Evolutionary conservation across 2,888 invertebrate genomes (phyloP), one percentile per base, ranked within the genome.

Genomic region (Lycaena phlaeas): DNA sequence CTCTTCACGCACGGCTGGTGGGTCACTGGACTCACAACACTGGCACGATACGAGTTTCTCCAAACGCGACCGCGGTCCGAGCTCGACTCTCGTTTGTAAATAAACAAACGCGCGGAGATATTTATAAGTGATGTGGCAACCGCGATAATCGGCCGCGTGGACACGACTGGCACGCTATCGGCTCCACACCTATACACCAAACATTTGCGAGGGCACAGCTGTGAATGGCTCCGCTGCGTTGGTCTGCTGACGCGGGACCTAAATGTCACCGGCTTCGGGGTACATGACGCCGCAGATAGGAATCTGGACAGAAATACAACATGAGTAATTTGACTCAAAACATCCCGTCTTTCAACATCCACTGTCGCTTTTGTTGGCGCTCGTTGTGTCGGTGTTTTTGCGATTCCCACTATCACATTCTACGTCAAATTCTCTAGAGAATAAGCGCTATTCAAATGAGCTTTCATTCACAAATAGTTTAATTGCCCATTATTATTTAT

Each of bases 81-180:
- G n/a, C n/a, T 45, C 40, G 41, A 43, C 41, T 41, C 38, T 38
- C 43, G 37, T 51, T 52, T 38, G 28, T 44, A 30, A 44, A 43
- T 34, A 42, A 39, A 43, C 44, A 41, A 10, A 26, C 9, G 12
- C 25, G 14, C 11, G 31, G 29, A 41, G 40, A 47, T 43, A 46
- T 41, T 41, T 41, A 46, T 25, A 48, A n/a, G n/a, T n/a, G n/a
- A n/a, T 50, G 49, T 46, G 44, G 64, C 77, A 74, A 78, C 82
- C 82, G 79, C 71, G 72, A 81, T 81, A 75, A 79, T 69, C 81
- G 77, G 59, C 66, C 60, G 79, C 75, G 72, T 68, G 72, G 68
- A 73, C 69, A 64, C 74, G 76, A 82, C 82, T 82, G 81, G 68
- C 74, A 64, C 62, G 71, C 78, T 82, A 81, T 81, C 77, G 71